A percentile compares a stretch with the other conserved stretches of the same genome.
Evolutionary conservation across 1,140 invertebrate genomes (phyloP).

Genomic region (Panulirus ornatus): DNA sequence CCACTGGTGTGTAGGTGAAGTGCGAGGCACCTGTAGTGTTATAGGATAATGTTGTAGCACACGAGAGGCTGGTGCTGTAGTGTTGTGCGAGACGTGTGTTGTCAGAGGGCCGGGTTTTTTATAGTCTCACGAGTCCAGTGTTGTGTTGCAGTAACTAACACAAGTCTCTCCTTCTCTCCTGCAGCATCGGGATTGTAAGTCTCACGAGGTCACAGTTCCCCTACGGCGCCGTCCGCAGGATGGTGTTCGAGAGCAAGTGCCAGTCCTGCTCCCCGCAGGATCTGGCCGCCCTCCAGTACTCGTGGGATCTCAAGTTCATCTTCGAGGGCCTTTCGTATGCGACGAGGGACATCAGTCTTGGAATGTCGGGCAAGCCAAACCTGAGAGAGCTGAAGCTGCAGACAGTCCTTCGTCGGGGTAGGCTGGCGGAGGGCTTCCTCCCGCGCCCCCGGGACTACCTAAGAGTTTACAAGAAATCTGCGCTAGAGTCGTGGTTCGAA

Average conservation of each 20-base stretch:
- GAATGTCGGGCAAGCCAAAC: neutral
- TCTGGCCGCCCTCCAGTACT: conserved; percentile 7
- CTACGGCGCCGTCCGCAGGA: conserved; percentile 49
- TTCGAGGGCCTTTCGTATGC: too few relatives aligned
- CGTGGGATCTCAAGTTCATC: conserved; percentile 18
- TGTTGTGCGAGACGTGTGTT: too few relatives aligned
- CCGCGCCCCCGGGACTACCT: conserved; percentile 48
- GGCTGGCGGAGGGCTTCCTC: neutral
- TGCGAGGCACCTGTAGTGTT: too few relatives aligned
- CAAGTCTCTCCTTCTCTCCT: neutral
- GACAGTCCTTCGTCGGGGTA: neutral
- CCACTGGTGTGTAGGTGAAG: too few relatives aligned
- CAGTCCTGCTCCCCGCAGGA: conserved; percentile 33
- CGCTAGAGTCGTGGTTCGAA: neutral
- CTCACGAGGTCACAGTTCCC: conserved; percentile 24
- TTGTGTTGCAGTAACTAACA: neutral
- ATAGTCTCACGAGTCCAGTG: neutral
- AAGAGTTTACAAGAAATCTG: conserved; percentile 15
- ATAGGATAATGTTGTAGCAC: too few relatives aligned
- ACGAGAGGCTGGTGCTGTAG: too few relatives aligned
- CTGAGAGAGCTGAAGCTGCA: neutral
- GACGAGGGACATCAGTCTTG: too few relatives aligned
- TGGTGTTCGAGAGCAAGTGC: conserved; percentile 56
- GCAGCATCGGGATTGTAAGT: conserved; percentile 31
- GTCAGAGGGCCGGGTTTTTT: too few relatives aligned